Evolutionary conservation across 2,113 vertebrate genomes (phyloP).

Genomic region (Archilochus colubris): DNA sequence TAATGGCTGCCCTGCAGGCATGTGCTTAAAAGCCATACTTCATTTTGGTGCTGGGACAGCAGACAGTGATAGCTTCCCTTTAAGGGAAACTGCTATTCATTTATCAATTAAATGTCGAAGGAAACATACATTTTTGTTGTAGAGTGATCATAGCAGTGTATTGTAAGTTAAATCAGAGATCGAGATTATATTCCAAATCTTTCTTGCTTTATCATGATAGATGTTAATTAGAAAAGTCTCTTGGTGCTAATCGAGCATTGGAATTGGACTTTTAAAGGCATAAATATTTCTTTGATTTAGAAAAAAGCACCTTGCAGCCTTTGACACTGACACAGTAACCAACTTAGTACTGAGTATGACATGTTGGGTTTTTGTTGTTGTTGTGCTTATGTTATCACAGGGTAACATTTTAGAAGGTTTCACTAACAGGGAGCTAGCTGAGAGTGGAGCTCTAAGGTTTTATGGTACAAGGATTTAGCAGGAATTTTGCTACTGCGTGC

Average conservation of each 20-base stretch:
- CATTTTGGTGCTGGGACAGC: constrained; percentile 51
- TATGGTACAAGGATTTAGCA: background rate
- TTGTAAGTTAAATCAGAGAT: constrained; percentile 32
- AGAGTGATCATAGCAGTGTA: constrained; percentile 2
- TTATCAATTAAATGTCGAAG: constrained; percentile 39
- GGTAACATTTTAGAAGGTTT: background rate
- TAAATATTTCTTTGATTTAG: background rate
- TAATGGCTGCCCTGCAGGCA: constrained; percentile 48
- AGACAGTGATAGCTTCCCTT: constrained; percentile 58
- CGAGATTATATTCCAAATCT: constrained; percentile 10
- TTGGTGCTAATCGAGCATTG: background rate
- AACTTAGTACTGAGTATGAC: background rate
- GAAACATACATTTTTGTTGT: constrained; percentile 24
- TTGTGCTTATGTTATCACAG: background rate
- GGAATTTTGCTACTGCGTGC: background rate
- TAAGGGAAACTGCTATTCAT: constrained; percentile 43
- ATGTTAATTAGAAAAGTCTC: constrained; percentile 51
- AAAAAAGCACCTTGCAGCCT: background rate
- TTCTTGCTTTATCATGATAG: constrained; percentile 8
- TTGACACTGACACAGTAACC: background rate
- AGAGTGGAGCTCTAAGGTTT: background rate
- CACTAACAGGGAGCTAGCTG: background rate
- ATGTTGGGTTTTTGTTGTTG: background rate
- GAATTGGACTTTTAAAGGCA: background rate
- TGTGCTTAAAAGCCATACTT: constrained; percentile 51